These are phyloP conservation scores for Solea senegalensis DNA, from an alignment of 2,113 vertebrate species.

Conservation along the genomic window DNA sequence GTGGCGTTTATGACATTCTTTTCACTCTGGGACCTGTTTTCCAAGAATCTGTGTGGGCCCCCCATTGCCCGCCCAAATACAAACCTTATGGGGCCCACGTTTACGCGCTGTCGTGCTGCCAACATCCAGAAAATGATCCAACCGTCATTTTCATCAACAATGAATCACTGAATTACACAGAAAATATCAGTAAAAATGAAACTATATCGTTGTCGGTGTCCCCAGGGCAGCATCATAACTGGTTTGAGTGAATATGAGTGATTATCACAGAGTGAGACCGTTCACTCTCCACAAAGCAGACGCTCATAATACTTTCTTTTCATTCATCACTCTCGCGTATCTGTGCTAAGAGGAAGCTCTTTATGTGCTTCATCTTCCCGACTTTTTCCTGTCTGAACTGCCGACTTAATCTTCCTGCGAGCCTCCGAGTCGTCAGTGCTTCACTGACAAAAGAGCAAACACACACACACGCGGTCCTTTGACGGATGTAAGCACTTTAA, in stretches of 20 bases:
- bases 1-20: no score
- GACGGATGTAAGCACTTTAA: not conserved
- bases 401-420: conserved; percentile 19
- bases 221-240: not conserved
- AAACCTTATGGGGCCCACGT: no score
- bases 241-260: not conserved
- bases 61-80: no score
- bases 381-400: conserved; percentile 16
- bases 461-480: not conserved
- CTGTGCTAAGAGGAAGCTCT: not conserved
- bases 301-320: not conserved
- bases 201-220: no score
- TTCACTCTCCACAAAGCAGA: not conserved
- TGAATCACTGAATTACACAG: no score
- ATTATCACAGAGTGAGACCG: not conserved
- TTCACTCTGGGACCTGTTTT: no score
- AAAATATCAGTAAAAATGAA: no score
- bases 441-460: conserved; percentile 9
- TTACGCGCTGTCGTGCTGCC: no score
- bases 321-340: not conserved
- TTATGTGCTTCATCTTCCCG: conserved; percentile 1
- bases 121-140: no score
- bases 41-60: no score
- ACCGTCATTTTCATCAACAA: no score
- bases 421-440: not conserved